Conservation (phyloP, 1,140 invertebrate species). For the Akabosia matsudoensis region DNA sequence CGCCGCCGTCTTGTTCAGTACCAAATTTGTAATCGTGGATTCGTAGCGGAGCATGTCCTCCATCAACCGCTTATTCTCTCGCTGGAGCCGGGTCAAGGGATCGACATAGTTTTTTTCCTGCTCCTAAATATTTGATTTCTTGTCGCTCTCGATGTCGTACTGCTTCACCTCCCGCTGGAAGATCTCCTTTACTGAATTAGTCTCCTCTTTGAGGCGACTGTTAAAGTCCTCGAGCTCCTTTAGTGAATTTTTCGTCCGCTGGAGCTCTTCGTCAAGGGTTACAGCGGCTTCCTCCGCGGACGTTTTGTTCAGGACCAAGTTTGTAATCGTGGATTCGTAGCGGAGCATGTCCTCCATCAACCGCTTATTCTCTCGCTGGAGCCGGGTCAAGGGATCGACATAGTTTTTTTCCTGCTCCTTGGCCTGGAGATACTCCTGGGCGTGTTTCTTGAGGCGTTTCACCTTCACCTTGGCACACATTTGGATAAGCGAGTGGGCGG, state of each 20-base stretch:
- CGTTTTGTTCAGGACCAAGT: slow-evolving; percentile 38
- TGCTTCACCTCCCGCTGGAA: slow-evolving; percentile 73
- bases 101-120: slow-evolving; percentile 58
- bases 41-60: slow-evolving; percentile 59
- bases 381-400: slow-evolving; percentile 60
- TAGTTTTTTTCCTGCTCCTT: slow-evolving; percentile 63
- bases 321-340: slow-evolving; percentile 53
- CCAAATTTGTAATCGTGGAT: slow-evolving; percentile 38
- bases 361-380: slow-evolving; percentile 59
- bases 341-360: slow-evolving; percentile 57
- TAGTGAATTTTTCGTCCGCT: slow-evolving; percentile 67
- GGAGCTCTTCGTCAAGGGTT: slow-evolving; percentile 72
- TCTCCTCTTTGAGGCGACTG: slow-evolving; percentile 71
- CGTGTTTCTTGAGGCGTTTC: slow-evolving; percentile 86
- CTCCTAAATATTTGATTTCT: slow-evolving; percentile 72
- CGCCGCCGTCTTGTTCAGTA: slow-evolving; percentile 52
- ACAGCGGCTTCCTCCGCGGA: slow-evolving; percentile 74
- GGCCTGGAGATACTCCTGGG: slow-evolving; percentile 80
- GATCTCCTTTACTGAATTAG: slow-evolving; percentile 75
- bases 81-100: slow-evolving; percentile 58
- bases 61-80: slow-evolving; percentile 59
- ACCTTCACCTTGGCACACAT: slow-evolving; percentile 86
- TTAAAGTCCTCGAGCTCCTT: slow-evolving; percentile 79
- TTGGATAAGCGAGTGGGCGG: slow-evolving; percentile 82
- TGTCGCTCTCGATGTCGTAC: slow-evolving; percentile 67